A percentile compares a stretch with the other conserved stretches of the same genome.
phyloP scores from a whole-genome alignment of 1,140 invertebrate genomes.

The Rhopalosiphum maidis region DNA sequence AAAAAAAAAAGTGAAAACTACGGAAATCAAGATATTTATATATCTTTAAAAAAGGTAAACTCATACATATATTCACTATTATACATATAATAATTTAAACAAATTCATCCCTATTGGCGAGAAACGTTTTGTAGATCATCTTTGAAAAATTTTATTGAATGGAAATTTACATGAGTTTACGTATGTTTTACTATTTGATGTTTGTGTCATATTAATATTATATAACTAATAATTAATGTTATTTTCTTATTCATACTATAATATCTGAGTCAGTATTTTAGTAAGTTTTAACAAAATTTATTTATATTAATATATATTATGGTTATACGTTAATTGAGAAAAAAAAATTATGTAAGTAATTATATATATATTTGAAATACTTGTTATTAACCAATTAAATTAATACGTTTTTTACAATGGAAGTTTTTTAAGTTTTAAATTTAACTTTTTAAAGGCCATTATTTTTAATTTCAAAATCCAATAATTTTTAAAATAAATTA shows the following conservation, averaged over 20 bases:
- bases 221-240: neutral
- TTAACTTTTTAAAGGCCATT: neutral
- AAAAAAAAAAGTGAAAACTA: neutral
- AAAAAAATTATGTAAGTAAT: neutral
- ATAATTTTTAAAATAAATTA: neutral
- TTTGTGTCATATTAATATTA: neutral
- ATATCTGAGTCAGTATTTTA: neutral
- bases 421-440: neutral
- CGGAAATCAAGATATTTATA: neutral
- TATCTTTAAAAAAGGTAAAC: neutral
- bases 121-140: neutral
- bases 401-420: neutral
- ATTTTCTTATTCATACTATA: neutral
- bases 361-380: no score
- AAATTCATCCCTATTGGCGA: neutral
- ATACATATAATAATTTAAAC: no score
- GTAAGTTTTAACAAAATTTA: neutral
- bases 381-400: neutral
- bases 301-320: neutral
- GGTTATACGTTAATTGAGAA: neutral
- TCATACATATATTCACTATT: neutral
- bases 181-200: neutral
- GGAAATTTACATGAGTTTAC: neutral
- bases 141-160: neutral
- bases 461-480: neutral